A percentile compares a stretch with the other conserved stretches of the same genome.
Evolutionary conservation across 1,140 invertebrate genomes (phyloP).

Genomic region (Drosophila repleta): DNA sequence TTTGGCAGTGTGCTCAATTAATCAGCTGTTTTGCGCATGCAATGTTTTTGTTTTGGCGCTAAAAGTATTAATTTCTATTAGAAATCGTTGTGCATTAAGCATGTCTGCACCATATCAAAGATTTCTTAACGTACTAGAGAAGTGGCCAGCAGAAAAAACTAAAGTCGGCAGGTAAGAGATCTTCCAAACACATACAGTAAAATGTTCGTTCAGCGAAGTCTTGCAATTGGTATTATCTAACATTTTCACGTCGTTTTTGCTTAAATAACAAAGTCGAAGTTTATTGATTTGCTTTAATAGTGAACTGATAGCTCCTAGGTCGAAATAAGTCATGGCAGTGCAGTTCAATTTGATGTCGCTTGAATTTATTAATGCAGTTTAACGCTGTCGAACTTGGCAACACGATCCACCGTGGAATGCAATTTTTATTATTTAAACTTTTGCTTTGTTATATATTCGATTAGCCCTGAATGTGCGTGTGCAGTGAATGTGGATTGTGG

Average conservation of each 20-base stretch:
- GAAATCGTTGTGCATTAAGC: conserved; percentile 2
- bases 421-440: too few species aligned
- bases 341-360: too few species aligned
- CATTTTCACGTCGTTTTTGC: not conserved
- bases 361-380: too few species aligned
- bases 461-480: too few species aligned
- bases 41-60: conserved; percentile 52
- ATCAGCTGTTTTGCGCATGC: conserved; percentile 37
- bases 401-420: conserved; percentile 10
- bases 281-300: not conserved
- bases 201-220: conserved; percentile 60
- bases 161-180: conserved; percentile 89
- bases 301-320: not conserved
- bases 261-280: not conserved
- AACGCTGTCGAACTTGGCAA: not conserved
- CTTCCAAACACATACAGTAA: conserved; percentile 7
- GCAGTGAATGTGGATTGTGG: too few species aligned
- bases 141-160: conserved; percentile 90
- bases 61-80: conserved; percentile 17
- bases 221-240: conserved; percentile 65
- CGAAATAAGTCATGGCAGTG: not conserved
- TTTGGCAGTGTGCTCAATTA: conserved; percentile 3
- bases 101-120: conserved; percentile 89
- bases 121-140: conserved; percentile 90
- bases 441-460: too few species aligned